These are phyloP conservation scores for Gryllus bimaculatus DNA, from an alignment of 1,140 invertebrate species.

Conservation along the genomic window DNA sequence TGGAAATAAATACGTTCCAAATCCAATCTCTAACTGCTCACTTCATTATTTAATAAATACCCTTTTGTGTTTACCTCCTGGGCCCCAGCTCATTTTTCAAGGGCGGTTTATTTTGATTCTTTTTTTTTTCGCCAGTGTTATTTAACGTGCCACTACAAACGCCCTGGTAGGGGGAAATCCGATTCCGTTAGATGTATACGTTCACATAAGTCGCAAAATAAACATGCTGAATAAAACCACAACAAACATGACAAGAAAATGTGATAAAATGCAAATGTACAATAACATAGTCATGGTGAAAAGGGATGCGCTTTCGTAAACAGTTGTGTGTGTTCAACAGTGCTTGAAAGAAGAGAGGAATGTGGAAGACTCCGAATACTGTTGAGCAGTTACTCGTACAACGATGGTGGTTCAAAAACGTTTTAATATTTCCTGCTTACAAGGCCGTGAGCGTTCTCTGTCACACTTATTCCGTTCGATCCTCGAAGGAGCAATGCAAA, in stretches of 20 bases:
- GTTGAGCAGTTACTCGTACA: no score
- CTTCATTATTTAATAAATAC: background rate
- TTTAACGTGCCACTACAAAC: background rate
- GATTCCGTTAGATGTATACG: background rate
- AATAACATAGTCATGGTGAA: no score
- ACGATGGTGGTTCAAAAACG: no score
- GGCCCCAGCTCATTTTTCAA: background rate
- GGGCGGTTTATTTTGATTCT: background rate
- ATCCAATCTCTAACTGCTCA: background rate
- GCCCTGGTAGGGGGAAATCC: background rate
- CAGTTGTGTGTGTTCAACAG: no score
- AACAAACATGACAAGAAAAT: background rate
- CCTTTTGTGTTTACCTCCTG: background rate
- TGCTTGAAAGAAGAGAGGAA: no score
- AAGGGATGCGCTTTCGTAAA: no score
- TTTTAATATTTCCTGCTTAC: no score
- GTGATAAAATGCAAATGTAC: background rate
- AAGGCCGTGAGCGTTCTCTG: no score
- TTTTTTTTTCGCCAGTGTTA: background rate
- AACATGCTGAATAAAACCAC: background rate
- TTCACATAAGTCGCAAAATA: background rate
- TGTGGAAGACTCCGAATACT: no score
- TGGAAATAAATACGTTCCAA: background rate
- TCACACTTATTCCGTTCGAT: no score
- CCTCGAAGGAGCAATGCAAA: no score